Conservation (phyloP, 1,140 invertebrate genomes). For the Drosophila erecta region DNA sequence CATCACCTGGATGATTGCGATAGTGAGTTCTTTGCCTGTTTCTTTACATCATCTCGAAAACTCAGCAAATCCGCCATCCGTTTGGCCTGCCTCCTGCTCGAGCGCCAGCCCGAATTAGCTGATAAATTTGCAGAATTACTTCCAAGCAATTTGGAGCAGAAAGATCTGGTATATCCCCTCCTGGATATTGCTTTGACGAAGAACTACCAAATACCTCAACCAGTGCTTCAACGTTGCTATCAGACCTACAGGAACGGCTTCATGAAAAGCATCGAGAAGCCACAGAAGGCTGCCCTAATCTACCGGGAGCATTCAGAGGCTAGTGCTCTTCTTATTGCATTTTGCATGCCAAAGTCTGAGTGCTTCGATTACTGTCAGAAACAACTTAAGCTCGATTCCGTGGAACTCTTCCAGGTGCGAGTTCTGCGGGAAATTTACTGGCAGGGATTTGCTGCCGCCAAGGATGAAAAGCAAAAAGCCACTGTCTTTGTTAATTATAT, state of each 20-base stretch:
- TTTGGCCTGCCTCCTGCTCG: conserved; percentile 85
- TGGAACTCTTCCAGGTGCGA: conserved; percentile 86
- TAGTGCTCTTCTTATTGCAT: conserved; percentile 85
- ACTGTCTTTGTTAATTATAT: conserved; percentile 86
- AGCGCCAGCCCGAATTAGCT: conserved; percentile 85
- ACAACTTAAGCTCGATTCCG: conserved; percentile 86
- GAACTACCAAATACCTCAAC: conserved; percentile 76
- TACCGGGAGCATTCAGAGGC: conserved; percentile 86
- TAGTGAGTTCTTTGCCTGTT: conserved; percentile 85
- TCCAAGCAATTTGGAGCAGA: conserved; percentile 78
- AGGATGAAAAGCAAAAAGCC: conserved; percentile 76
- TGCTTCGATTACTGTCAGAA: conserved; percentile 86
- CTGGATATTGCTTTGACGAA: conserved; percentile 85
- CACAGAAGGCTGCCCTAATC: conserved; percentile 87
- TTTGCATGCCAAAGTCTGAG: conserved; percentile 86
- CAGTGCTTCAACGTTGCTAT: conserved; percentile 85
- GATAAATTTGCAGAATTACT: conserved; percentile 77
- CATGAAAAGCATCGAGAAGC: conserved; percentile 87
- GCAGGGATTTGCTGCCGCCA: conserved; percentile 81
- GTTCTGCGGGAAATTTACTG: conserved; percentile 86
- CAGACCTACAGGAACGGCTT: conserved; percentile 87
- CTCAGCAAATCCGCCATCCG: conserved; percentile 85
- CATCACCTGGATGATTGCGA: conserved; percentile 85
- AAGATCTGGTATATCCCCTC: conserved; percentile 87
- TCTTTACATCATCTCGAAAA: conserved; percentile 81